Conservation (phyloP, 2,888 invertebrate species). For the Epinotia bilunana region DNA sequence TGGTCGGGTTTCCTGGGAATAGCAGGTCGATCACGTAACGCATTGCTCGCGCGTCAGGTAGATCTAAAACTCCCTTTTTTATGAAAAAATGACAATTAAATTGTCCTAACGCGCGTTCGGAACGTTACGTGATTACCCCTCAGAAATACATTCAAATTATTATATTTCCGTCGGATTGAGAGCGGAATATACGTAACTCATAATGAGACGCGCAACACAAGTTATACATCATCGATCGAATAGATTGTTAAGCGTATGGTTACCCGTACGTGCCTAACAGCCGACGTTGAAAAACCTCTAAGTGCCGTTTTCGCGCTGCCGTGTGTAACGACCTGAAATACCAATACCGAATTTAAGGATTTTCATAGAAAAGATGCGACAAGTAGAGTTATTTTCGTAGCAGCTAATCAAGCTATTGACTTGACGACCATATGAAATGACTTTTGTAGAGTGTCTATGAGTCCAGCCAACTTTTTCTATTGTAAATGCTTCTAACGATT, state of each 20-base stretch:
- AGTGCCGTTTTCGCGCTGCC: conserved; percentile 22
- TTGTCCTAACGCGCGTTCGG: no score
- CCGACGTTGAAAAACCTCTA: conserved; percentile 41
- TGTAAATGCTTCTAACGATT: background rate
- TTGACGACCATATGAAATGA: background rate
- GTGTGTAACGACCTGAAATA: conserved; percentile 32
- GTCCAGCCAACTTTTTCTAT: background rate
- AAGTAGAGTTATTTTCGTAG: background rate
- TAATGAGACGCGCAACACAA: background rate
- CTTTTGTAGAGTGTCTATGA: background rate
- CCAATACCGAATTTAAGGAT: conserved; percentile 22
- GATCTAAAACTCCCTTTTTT: no score
- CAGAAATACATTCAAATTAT: no score
- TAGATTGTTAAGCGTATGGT: conserved; percentile 35
- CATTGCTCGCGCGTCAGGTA: no score
- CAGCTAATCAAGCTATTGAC: background rate
- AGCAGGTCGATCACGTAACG: no score
- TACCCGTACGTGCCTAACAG: conserved; percentile 40
- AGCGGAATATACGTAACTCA: background rate
- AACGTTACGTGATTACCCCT: no score
- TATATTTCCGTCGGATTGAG: background rate
- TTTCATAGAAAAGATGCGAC: background rate
- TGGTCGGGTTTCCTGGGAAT: no score
- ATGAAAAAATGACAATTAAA: no score
- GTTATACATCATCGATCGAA: background rate